Evolutionary conservation across 2,797 vertebrate species (phyloP).

Genomic region (Halcyon badia): DNA sequence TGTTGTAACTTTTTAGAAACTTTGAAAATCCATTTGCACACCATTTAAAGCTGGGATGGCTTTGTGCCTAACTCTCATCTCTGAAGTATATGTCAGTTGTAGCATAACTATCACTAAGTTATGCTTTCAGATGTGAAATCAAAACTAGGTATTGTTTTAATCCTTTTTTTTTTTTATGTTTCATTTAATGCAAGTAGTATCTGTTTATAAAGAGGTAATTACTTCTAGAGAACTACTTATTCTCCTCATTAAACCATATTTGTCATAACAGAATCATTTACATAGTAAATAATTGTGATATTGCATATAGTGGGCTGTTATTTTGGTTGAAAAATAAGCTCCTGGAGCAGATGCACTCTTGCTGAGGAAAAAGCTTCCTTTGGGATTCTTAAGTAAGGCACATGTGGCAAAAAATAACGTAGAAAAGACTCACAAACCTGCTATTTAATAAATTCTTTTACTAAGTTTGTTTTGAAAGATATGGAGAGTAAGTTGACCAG

Average conservation of each 20-base stretch:
- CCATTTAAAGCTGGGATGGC: not conserved
- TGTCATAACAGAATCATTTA: not conserved
- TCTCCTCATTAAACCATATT: not conserved
- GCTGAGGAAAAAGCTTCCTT: not conserved
- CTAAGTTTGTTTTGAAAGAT: not conserved
- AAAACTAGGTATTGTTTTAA: not conserved
- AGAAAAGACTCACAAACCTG: not conserved
- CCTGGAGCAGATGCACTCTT: not conserved
- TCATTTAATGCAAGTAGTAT: not conserved
- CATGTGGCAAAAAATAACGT: not conserved
- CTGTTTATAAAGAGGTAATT: constrained; percentile 14
- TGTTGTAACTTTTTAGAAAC: not conserved
- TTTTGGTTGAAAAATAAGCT: not conserved
- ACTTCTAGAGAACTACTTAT: not conserved
- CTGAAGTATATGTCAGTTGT: not conserved
- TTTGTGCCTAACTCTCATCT: not conserved
- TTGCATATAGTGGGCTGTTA: not conserved
- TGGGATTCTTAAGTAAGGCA: not conserved
- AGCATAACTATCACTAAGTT: not conserved
- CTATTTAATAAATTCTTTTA: not conserved
- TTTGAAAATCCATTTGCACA: not conserved
- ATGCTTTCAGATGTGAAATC: not conserved
- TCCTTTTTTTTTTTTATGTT: not conserved
- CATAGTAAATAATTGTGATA: not conserved
- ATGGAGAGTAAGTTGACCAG: not conserved